A percentile compares a stretch with the other conserved stretches of the same genome.
Conservation (phyloP, 2,113 vertebrate genomes). For the Madoqua kirkii region DNA sequence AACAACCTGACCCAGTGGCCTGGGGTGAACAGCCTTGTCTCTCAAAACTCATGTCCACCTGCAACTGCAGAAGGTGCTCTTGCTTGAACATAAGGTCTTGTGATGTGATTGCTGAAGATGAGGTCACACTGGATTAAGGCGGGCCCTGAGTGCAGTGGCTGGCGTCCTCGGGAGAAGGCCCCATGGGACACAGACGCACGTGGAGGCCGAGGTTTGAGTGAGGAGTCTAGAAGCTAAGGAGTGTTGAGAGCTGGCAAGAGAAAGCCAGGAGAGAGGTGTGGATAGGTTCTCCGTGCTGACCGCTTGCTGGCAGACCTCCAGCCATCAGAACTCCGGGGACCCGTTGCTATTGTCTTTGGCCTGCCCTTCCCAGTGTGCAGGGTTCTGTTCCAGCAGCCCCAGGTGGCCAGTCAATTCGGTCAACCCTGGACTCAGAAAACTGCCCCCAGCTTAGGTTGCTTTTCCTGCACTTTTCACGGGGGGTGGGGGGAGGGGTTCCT, state of each 20-base stretch:
- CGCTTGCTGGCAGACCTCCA: neutral
- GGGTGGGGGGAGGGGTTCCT: accelerated
- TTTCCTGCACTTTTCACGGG: neutral
- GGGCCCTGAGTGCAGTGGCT: neutral
- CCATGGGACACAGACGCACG: neutral
- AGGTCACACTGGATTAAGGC: neutral
- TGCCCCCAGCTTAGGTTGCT: neutral
- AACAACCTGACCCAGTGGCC: neutral
- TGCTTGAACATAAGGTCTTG: neutral
- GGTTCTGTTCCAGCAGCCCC: neutral
- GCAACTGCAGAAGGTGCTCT: neutral
- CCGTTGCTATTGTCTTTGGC: neutral
- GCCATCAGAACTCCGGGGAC: neutral
- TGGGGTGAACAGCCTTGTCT: neutral
- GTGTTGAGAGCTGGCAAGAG: neutral
- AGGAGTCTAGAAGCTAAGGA: neutral
- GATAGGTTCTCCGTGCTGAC: neutral
- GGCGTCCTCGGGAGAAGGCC: neutral
- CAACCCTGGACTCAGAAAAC: neutral
- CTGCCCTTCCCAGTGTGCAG: neutral
- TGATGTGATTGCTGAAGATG: neutral
- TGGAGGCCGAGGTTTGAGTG: too few relatives aligned
- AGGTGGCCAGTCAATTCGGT: neutral
- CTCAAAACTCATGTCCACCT: neutral
- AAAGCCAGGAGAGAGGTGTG: neutral